Base-by-base conservation (phyloP, 2,113 vertebrate genomes). In the Gallinago undulata region DNA sequence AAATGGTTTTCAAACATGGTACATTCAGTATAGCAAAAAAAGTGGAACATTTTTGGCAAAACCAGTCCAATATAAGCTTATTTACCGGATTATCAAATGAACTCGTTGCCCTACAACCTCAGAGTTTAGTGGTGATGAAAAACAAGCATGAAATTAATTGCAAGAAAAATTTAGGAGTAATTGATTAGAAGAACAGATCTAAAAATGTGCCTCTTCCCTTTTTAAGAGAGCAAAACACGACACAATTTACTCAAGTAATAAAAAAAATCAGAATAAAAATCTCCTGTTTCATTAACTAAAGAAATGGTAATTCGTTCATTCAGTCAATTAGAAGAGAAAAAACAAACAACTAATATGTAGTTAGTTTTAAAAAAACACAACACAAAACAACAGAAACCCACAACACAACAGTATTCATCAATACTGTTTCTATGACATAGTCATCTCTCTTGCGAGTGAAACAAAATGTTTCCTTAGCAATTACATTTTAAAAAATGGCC, bases 11-110 rank as follows among this genome's bases (percentile, higher is more conserved):
- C n/a, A 63, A 21, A 37, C 5, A 39, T 1, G 1, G 28, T 43
- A 67, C 0, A 0, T 59, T 56, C 19, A 43, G 6, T 18, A 18
- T 30, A 55, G 4, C 53, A 39, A 55, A 28, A 18, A 30, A 55
- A 55, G 30, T 55, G 17, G 16, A 55, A 30, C 28, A 16, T 55
- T 81, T 66, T 89, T 55, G 16, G 22, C 45, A 53, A 77, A 74
- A 53, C 8, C 3, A 73, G 39, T 22, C 11, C 45, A 66, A 62
- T 13, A 62, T 4, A 84, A 91, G 31, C 28, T 30, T 67, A 78
- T 78, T 87, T 59, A 77, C 13, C 30, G 39, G 5, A 64, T 80
- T 35, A 77, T 72, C 33, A 69, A 94, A 73, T 9, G 3, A 22
- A 3, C 6, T 72, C 41, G 69, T 86, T 74, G 41, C 11, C 48